Conservation (phyloP, 2,113 vertebrate genomes). For the Campylomormyrus tamandua region DNA sequence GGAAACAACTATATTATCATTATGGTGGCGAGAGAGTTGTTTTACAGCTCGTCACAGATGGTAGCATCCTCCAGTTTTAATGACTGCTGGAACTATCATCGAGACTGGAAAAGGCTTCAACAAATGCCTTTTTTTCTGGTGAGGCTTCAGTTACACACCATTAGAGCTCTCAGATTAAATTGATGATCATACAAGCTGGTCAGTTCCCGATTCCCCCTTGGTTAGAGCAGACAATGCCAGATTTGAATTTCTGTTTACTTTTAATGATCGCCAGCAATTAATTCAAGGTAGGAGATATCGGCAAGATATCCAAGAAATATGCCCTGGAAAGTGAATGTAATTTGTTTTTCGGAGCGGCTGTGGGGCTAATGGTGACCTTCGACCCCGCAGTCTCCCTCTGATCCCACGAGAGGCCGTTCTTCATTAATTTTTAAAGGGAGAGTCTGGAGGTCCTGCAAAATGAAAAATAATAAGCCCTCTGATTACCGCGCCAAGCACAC, state of each 20-base stretch:
- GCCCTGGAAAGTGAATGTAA: slow-evolving; percentile 47
- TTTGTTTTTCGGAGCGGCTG: slow-evolving; percentile 57
- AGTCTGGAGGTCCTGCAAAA: slow-evolving; percentile 60
- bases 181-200: neutral
- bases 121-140: neutral
- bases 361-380: slow-evolving; percentile 54
- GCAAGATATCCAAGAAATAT: slow-evolving; percentile 25
- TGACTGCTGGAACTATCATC: slow-evolving; percentile 1
- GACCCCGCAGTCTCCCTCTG: slow-evolving; percentile 50
- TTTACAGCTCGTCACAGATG: neutral
- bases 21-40: neutral
- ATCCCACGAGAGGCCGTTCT: slow-evolving; percentile 44
- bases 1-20: slow-evolving; percentile 4
- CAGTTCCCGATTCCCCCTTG: neutral
- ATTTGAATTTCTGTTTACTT: neutral
- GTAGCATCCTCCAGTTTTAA: neutral
- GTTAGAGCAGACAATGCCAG: neutral
- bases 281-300: neutral
- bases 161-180: slow-evolving; percentile 8
- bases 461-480: slow-evolving; percentile 60
- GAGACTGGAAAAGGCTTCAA: neutral
- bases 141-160: neutral
- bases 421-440: slow-evolving; percentile 64
- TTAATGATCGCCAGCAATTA: slow-evolving; percentile 4
- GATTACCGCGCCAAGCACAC: slow-evolving; percentile 57